Percentiles rank a stretch among this genome's conserved stretches.
phyloP scores from a whole-genome alignment of 2,888 invertebrate species.

The Dicroscelio sp. region DNA sequence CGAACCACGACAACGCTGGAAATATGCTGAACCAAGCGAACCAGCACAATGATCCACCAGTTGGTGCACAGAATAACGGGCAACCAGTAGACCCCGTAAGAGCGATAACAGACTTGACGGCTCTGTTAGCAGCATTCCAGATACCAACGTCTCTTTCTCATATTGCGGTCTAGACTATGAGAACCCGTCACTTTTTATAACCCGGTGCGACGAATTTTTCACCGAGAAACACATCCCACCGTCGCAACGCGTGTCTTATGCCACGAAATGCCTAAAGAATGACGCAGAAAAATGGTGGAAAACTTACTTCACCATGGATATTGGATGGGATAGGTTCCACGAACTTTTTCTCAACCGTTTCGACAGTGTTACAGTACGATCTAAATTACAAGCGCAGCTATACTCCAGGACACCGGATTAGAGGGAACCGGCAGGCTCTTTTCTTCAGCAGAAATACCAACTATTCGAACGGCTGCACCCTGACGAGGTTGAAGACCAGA shows the following conservation, averaged over 20 bases:
- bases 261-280: not conserved
- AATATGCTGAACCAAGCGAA: too few species aligned
- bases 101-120: too few species aligned
- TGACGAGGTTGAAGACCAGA: not conserved
- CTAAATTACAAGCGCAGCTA: slow-evolving; percentile 16
- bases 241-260: not conserved
- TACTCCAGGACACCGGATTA: slow-evolving; percentile 24
- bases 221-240: not conserved
- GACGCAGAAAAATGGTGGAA: slow-evolving; percentile 43
- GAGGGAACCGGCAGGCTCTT: slow-evolving; percentile 11
- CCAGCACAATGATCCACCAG: too few species aligned
- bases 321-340: slow-evolving; percentile 30
- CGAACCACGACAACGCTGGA: too few species aligned
- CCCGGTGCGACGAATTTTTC: not conserved
- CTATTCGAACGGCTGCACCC: slow-evolving; percentile 32
- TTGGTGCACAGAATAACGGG: too few species aligned
- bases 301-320: not conserved
- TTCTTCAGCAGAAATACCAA: slow-evolving; percentile 51
- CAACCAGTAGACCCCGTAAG: too few species aligned
- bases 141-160: too few species aligned
- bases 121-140: too few species aligned
- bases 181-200: not conserved
- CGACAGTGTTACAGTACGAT: not conserved
- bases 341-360: slow-evolving; percentile 10
- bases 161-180: not conserved